Base-by-base conservation (phyloP, 2,113 vertebrate genomes). In the Carassius gibelio region DNA sequence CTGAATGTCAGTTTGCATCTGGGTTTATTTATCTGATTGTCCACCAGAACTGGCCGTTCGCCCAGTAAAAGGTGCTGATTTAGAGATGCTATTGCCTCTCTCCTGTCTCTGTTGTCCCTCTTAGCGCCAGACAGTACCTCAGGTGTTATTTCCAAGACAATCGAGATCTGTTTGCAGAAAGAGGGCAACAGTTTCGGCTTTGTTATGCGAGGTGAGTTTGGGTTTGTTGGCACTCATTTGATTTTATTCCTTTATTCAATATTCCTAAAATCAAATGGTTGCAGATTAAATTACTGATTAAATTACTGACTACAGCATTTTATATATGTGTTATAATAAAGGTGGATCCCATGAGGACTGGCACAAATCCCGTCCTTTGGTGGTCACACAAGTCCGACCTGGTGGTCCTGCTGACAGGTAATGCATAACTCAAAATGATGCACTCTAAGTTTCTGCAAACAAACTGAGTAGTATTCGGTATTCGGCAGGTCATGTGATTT, bases 391-490 rank as follows among this genome's bases (percentile, higher is more conserved):
- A 0, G 96, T 99, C 82, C 93, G 98, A 81, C 97, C 97, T 0
- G 98, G 98, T 8, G 97, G 98, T 23, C 98, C 98, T 2, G 97
- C 98, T 10, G 98, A 99, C 95, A 97, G 98, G 98, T 99, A 94
- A 62, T 3, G 34, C 2, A 21, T 7, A 86, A 50, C n/a, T 8
- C 45, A 69, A 68, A 62, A 38, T 9, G 5, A 11, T 8, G 2
- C 23, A 7, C 19, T 34, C 30, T 2, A 50, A n/a, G 10, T 55
- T 55, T 19, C 52, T 52, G 50, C 50, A 52, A 15, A 30, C 30
- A 52, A 52, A 45, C 42, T 45, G 30, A 66, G 5, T 26, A 66
- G 23, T 7, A 66, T 26, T 26, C 26, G 26, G 64, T 34, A 34
- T 66, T 34, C 7, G 5, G 5, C 5, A 15, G 26, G 64, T 66